These are phyloP conservation scores for Cariama cristata DNA, from an alignment of 2,113 vertebrate genomes.

Conservation along the genomic window DNA sequence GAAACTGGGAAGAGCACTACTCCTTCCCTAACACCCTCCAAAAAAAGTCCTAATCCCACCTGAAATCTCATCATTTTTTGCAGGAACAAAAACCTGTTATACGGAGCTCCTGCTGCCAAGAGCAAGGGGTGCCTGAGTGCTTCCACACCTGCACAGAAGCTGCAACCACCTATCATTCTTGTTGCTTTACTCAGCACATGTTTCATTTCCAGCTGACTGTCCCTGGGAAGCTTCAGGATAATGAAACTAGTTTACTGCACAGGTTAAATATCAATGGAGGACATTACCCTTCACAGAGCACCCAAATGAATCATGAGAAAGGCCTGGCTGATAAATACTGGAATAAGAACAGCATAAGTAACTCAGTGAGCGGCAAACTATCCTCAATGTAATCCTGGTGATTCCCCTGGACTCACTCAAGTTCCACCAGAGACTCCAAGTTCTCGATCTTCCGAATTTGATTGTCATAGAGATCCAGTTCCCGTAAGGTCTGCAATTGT, in stretches of 20 bases:
- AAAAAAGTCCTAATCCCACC: too few relatives aligned
- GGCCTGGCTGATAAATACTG: neutral
- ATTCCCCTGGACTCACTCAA: conserved; percentile 85
- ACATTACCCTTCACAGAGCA: neutral
- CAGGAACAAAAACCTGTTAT: neutral
- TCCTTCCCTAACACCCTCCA: neutral
- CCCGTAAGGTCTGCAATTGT: conserved; percentile 83
- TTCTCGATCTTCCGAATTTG: conserved; percentile 95
- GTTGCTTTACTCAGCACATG: neutral
- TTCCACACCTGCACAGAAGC: neutral
- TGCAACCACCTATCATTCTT: neutral
- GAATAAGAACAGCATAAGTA: neutral
- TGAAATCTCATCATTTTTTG: neutral
- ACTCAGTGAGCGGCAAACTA: neutral
- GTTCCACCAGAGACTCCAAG: conserved; percentile 85
- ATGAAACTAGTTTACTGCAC: neutral
- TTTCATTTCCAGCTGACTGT: neutral
- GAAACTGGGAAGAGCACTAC: neutral
- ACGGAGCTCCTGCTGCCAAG: neutral
- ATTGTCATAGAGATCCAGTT: conserved; percentile 98
- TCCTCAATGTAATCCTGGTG: neutral
- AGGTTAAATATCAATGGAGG: neutral
- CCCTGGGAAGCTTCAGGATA: neutral
- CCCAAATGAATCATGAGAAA: neutral
- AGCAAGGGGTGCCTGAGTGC: neutral